Base-by-base conservation (phyloP, 2,113 vertebrate genomes). In the Strix aluco region DNA sequence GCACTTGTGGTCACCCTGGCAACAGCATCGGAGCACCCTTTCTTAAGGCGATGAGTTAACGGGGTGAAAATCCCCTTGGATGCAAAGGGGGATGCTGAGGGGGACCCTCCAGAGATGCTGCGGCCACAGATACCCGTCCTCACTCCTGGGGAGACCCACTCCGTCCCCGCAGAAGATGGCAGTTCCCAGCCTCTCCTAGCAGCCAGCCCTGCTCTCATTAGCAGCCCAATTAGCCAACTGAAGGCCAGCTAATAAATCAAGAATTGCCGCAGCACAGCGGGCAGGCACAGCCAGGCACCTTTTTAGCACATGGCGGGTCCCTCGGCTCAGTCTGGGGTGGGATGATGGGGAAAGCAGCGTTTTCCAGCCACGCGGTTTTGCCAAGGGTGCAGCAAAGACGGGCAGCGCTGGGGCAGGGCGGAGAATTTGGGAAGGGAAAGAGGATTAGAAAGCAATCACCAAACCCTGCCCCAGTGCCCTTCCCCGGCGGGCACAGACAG, bases 1-100 rank as follows among this genome's bases (percentile, higher is more conserved):
- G 84, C 73, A 27, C 91, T 97, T 34, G 83, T 6, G 2, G 92
- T 97, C 96, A 90, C 97, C 97, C 75, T 18, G 59, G 90, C 47
- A 95, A 91, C 92, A 36, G 75, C 88, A n/a, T 38, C 14, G 0
- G 42, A 70, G 63, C 3, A 10, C 66, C 74, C 71, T 49, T 52
- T 26, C 15, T 74, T 10, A 21, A 54, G 67, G 13, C 11, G 4
- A 21, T 3, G 20, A 30, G 11, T 75, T 19, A 34, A 40, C 3
- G 2, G 51, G 44, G 63, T 27, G 55, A 86, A 75, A 88, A 93
- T 29, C 22, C 46, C 67, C 17, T 8, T 1, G 63, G 79, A 36
- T 26, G 34, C 36, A n/a, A n/a, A 55, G 40, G 11, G 49, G 38
- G 66, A 46, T 22, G 73, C 15, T 55, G 69, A 59, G 26, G 8